Percentiles rank a stretch among this genome's conserved stretches.
Evolutionary conservation across 2,113 vertebrate species (phyloP).

Genomic region (Atractosteus spatula): DNA sequence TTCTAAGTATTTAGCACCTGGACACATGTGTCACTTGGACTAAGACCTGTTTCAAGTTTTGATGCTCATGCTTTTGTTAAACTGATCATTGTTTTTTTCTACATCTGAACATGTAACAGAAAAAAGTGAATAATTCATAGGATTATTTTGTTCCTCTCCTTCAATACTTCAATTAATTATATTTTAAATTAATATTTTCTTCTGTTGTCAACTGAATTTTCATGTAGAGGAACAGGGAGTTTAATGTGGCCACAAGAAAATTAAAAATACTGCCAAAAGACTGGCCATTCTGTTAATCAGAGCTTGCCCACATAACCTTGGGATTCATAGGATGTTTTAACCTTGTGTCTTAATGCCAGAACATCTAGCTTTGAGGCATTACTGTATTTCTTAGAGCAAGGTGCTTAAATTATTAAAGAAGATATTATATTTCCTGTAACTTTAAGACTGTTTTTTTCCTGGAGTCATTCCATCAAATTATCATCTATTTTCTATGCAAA

Average conservation of each 20-base stretch:
- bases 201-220: constrained; percentile 33
- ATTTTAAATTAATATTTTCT: constrained; percentile 45
- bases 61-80: no score
- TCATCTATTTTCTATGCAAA: no score
- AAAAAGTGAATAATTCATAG: no score
- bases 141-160: background rate
- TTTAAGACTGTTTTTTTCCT: constrained; percentile 17
- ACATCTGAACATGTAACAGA: no score
- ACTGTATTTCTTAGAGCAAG: constrained; percentile 34
- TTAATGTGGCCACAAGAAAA: constrained; percentile 30
- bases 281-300: constrained; percentile 54
- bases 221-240: constrained; percentile 20
- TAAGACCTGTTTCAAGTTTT: no score
- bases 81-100: no score
- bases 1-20: no score
- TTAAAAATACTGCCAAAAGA: constrained; percentile 43
- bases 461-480: no score
- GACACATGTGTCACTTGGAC: no score
- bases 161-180: constrained; percentile 36
- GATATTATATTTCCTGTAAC: constrained; percentile 33
- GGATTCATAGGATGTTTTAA: constrained; percentile 37
- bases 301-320: constrained; percentile 51
- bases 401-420: constrained; percentile 44
- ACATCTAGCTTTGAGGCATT: constrained; percentile 33
- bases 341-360: constrained; percentile 35